Evolutionary conservation across 2,797 vertebrate genomes (phyloP).

Genomic region (Microhierax caerulescens): DNA sequence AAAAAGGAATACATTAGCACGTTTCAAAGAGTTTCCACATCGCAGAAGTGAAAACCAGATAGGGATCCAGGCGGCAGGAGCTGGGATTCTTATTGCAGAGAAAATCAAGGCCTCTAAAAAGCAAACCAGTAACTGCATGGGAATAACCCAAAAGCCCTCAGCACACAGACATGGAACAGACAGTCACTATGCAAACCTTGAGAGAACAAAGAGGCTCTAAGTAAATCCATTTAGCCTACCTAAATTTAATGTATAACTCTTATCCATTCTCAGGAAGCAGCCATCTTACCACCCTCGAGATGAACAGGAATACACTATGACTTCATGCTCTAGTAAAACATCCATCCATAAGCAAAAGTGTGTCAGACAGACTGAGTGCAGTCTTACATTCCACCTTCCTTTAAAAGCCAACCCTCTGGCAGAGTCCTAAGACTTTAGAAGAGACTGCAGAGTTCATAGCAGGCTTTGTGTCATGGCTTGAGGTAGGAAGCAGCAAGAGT

Average conservation of each 20-base stretch:
- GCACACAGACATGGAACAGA: not conserved
- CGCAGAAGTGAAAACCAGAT: not conserved
- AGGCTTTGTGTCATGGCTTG: not conserved
- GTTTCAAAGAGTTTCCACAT: not conserved
- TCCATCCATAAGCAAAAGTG: not conserved
- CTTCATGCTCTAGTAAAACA: not conserved
- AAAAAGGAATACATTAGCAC: not conserved
- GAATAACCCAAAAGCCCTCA: not conserved
- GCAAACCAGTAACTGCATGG: not conserved
- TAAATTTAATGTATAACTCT: not conserved
- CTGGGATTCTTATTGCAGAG: not conserved
- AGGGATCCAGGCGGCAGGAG: not conserved
- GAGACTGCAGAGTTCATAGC: not conserved
- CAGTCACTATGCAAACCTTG: not conserved
- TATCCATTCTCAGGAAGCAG: not conserved
- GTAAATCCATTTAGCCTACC: not conserved
- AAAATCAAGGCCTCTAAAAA: not conserved
- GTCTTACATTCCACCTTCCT: not conserved
- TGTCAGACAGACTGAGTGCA: not conserved
- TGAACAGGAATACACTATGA: not conserved
- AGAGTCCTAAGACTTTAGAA: not conserved
- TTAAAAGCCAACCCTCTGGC: not conserved
- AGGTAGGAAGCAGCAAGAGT: not conserved
- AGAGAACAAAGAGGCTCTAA: not conserved
- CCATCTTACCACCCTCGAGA: not conserved